Evolutionary conservation across 2,888 invertebrate species (phyloP), one percentile per base, ranked within the genome.

Genomic region (Sicus ferrugineus): DNA sequence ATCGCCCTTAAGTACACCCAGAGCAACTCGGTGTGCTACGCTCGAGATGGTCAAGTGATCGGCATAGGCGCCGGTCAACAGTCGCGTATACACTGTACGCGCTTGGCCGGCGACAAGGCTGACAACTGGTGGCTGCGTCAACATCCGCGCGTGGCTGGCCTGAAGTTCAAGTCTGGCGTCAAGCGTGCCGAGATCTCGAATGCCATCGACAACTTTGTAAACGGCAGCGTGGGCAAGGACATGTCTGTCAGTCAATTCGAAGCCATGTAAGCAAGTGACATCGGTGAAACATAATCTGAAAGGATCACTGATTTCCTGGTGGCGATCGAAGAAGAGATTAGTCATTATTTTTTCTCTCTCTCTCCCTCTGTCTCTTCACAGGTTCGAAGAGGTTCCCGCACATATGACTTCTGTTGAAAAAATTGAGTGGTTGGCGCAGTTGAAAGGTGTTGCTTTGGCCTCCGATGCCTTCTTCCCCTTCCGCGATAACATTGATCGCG

Each of bases 41-140:
- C 98, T 0, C 92, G 92, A 77, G 93, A 97, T 84, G 84, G 83
- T 0, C 86, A 92, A 88, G 92, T 95, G 16, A 91, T 98, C 78
- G 98, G 98, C 21, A 97, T 97, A 78, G 98, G 98, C 31, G 98
- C 98, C n/a, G 98, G 98, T 0, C 98, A 99, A 82, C 98, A 99
- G 85, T 97, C 97, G 0, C 90, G 98, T 74, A 98, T 99, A 80
- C 98, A 99, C 86, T 99, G 98, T 87, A 98, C 98, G 0, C 89
- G 98, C 76, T 89, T 99, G 77, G 98, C 98, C 70, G 98, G 97
- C 58, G 95, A 96, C 81, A 99, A 99, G 85, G 97, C 97, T 28
- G 93, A 96, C 82, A 94, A 96, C 86, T 99, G 98, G 98, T 98
- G 98, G 98, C 86, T 97, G 78, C 90, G 98, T 23, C 93, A 95